These are phyloP conservation scores for Tetheella fluctuosa DNA, from an alignment of 2,888 invertebrate genomes.

Conservation along the genomic window DNA sequence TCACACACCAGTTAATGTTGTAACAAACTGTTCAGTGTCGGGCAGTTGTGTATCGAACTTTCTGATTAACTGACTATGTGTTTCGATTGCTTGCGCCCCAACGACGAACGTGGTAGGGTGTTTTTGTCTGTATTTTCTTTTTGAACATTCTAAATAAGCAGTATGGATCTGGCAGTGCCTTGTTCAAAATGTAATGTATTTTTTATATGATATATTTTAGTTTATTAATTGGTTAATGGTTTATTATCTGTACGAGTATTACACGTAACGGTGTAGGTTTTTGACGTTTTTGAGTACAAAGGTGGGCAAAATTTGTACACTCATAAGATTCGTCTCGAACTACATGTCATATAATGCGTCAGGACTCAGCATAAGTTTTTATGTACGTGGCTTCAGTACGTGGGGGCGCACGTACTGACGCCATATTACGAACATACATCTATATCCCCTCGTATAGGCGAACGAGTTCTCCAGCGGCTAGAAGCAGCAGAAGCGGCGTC, in stretches of 20 bases:
- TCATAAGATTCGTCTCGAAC: too few relatives aligned
- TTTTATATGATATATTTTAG: not conserved
- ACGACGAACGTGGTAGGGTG: slow-evolving; percentile 40
- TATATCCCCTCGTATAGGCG: slow-evolving; percentile 78
- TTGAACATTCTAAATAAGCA: not conserved
- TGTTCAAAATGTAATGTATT: slow-evolving; percentile 6
- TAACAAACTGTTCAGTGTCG: slow-evolving; percentile 35
- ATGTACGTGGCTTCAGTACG: too few relatives aligned
- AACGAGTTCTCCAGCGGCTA: slow-evolving; percentile 87
- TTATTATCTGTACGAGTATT: not conserved
- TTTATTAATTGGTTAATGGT: not conserved
- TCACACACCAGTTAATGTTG: slow-evolving; percentile 31
- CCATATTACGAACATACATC: slow-evolving; percentile 14
- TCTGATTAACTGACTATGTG: slow-evolving; percentile 47
- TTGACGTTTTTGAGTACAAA: too few relatives aligned
- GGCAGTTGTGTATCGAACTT: slow-evolving; percentile 11
- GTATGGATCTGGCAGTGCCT: not conserved
- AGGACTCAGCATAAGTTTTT: too few relatives aligned
- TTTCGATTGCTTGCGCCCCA: slow-evolving; percentile 58
- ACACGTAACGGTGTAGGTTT: too few relatives aligned
- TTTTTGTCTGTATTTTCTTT: slow-evolving; percentile 12
- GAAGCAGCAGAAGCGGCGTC: slow-evolving; percentile 78
- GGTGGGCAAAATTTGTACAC: too few relatives aligned
- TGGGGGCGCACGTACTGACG: too few relatives aligned
- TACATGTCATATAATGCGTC: too few relatives aligned